phyloP scores from a whole-genome alignment of 2,888 invertebrate genomes.

The Palloptera scutellata region DNA sequence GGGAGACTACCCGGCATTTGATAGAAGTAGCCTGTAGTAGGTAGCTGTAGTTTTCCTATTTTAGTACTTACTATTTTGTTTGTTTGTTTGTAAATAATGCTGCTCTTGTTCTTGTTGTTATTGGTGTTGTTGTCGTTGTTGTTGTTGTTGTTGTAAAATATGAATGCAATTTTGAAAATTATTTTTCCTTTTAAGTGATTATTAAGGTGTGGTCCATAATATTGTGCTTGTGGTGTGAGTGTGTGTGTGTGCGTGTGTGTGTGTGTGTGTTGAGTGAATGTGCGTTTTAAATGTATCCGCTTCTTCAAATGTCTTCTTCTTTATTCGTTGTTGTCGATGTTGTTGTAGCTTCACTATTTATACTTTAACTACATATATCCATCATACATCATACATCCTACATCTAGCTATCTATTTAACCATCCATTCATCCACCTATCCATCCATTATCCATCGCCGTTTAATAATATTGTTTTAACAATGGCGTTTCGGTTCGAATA shows the following conservation, averaged over 20 bases:
- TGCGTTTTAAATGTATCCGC: constrained; percentile 26
- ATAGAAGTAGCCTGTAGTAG: background rate
- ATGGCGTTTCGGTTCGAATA: constrained; percentile 8
- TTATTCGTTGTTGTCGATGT: constrained; percentile 34
- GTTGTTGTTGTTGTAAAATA: constrained; percentile 36
- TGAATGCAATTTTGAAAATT: constrained; percentile 48
- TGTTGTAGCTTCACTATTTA: constrained; percentile 32
- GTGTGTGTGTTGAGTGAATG: constrained; percentile 14
- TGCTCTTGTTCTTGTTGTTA: constrained; percentile 23
- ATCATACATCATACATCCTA: constrained; percentile 38
- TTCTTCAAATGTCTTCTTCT: constrained; percentile 27
- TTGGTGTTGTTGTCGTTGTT: constrained; percentile 22
- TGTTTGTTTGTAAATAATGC: background rate
- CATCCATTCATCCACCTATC: constrained; percentile 43
- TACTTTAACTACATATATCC: constrained; percentile 38
- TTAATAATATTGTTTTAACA: constrained; percentile 50
- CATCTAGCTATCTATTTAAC: too few species aligned
- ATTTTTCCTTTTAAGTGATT: constrained; percentile 62
- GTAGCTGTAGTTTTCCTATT: background rate
- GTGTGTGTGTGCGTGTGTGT: constrained; percentile 21
- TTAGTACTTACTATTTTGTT: background rate
- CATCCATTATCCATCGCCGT: constrained; percentile 52
- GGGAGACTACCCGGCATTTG: background rate
- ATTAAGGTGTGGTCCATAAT: constrained; percentile 61
- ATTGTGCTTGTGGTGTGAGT: background rate